A percentile compares a stretch with the other conserved stretches of the same genome.
These are phyloP conservation scores for Baccha elongata DNA, from an alignment of 2,888 invertebrate species.

Conservation along the genomic window DNA sequence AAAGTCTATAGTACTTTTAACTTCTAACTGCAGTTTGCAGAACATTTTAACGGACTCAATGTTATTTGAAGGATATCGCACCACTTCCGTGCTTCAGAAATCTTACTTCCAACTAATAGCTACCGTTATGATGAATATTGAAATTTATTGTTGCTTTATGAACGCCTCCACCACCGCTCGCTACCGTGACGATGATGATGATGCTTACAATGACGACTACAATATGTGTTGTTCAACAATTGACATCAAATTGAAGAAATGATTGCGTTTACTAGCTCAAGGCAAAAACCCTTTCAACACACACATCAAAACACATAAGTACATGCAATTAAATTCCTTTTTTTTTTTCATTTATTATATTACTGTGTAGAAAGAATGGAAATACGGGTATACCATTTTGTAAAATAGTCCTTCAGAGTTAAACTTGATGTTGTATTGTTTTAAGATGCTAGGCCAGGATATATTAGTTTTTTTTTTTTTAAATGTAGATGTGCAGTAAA, in stretches of 20 bases:
- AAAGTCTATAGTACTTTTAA: background rate
- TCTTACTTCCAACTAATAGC: conserved; percentile 25
- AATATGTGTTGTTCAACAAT: conserved; percentile 60
- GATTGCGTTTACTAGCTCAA: conserved; percentile 62
- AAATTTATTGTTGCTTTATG: conserved; percentile 36
- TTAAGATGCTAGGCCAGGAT: conserved; percentile 66
- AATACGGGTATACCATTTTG: background rate
- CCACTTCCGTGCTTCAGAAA: conserved; percentile 28
- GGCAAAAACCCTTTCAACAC: conserved; percentile 26
- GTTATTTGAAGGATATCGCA: conserved; percentile 27
- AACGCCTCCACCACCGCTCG: background rate
- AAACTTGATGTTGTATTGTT: conserved; percentile 69
- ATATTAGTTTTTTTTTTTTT: conserved; percentile 59
- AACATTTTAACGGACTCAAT: conserved; percentile 54
- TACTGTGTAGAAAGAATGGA: background rate
- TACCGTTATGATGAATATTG: conserved; percentile 28
- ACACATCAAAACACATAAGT: conserved; percentile 10
- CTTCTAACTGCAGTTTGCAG: conserved; percentile 24
- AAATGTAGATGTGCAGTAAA: conserved; percentile 33
- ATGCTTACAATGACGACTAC: conserved; percentile 3
- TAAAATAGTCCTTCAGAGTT: conserved; percentile 48
- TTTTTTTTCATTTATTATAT: background rate
- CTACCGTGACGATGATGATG: background rate
- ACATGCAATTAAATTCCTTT: conserved; percentile 62
- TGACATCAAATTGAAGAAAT: conserved; percentile 68